Conservation (phyloP, 2,888 invertebrate species). For the Colletes collaris region DNA sequence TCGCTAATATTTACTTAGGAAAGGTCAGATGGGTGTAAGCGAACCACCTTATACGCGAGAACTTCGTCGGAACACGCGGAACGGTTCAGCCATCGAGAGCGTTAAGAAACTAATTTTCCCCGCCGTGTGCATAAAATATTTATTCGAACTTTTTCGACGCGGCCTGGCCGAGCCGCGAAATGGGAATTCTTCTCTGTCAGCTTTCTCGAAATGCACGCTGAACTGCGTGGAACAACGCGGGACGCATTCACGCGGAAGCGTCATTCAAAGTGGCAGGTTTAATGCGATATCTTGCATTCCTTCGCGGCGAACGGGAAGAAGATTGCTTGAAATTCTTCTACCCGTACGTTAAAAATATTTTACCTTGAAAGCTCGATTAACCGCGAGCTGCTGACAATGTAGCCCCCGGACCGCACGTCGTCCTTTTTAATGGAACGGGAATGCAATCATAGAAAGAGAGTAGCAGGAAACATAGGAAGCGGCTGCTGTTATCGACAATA, state of each 20-base stretch:
- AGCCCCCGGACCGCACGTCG: conserved; percentile 10
- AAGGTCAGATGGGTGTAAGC: neutral
- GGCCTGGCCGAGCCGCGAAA: neutral
- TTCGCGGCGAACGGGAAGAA: neutral
- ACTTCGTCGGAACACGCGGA: too few species aligned
- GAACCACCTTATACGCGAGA: neutral
- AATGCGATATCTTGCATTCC: conserved; percentile 17
- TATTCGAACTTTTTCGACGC: neutral
- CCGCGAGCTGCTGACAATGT: conserved; percentile 1
- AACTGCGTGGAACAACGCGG: neutral
- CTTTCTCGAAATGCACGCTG: neutral
- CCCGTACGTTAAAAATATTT: conserved; percentile 16
- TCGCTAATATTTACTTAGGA: neutral
- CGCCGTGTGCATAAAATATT: neutral
- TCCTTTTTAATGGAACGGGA: conserved; percentile 8
- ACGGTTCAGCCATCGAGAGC: too few species aligned
- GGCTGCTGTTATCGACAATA: conserved; percentile 26
- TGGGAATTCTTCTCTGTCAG: conserved; percentile 14
- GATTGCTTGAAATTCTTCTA: neutral
- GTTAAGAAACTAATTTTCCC: neutral
- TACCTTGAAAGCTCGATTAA: neutral
- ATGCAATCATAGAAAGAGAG: conserved; percentile 10
- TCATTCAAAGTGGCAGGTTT: conserved; percentile 27
- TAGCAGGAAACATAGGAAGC: neutral
- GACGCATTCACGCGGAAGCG: conserved; percentile 10